Base-by-base conservation (phyloP, 2,113 vertebrate genomes). In the Oncorhynchus tshawytscha region DNA sequence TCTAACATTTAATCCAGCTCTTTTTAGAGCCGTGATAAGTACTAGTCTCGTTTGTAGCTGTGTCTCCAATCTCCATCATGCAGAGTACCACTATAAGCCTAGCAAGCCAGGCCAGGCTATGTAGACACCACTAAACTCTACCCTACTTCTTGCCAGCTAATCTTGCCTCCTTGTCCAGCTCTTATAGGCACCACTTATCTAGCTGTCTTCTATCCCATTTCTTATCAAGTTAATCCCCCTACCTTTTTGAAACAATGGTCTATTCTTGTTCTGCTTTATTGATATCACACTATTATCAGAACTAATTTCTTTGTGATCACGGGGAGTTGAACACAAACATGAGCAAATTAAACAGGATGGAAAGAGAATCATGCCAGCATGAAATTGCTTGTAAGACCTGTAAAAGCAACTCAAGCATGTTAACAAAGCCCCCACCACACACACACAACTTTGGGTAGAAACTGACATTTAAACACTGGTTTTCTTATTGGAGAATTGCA, bases 381-480 rank as follows among this genome's bases (percentile, higher is more conserved):
- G 71, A 82, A 72, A 81, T 75, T 81, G 49, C 59, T 81, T 78
- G 73, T 75, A 73, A 77, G 39, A 73, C 59, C 54, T 66, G 54
- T 62, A 22, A 48, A 76, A 49, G 11, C 74, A 72, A 62, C 69
- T 60, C 72, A 39, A 65, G 60, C 39, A 78, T 59, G 69, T 81
- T 67, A 71, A 54, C 60, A 13, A 34, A 73, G 74, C 64, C 64
- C 15, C 49, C 8, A 34, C 2, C 20, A 16, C 27, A 15, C 29
- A 65, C 29, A 65, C 51, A 34, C 65, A 62, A 3, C 59, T 48
- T 67, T 29, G 45, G 7, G 16, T 48, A 51, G 66, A 67, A 73
- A 62, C 69, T 76, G 64, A 74, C 70, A 84, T 79, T 80, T 84
- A 70, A 45, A 72, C 57, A 62, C 25, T 77, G 48, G 13, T 76